These are phyloP conservation scores for Pandemis corylana DNA, from an alignment of 2,888 invertebrate species.

Conservation along the genomic window DNA sequence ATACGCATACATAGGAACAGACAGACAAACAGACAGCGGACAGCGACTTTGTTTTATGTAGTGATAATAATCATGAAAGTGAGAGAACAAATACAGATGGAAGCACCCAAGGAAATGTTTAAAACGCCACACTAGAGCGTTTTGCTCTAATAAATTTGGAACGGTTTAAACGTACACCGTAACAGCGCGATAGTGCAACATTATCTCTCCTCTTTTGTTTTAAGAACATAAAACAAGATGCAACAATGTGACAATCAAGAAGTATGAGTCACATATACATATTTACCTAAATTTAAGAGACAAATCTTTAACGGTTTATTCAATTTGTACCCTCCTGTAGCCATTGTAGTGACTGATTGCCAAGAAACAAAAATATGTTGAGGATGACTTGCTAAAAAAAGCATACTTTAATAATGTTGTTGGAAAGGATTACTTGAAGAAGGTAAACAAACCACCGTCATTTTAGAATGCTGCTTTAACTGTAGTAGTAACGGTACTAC, in stretches of 20 bases:
- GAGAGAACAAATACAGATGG: background rate
- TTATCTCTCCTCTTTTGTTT: constrained; percentile 25
- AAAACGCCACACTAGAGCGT: background rate
- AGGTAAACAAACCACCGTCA: background rate
- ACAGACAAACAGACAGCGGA: too few species aligned
- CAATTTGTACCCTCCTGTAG: background rate
- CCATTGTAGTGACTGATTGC: background rate
- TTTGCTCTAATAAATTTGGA: constrained; percentile 45
- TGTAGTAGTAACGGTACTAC: background rate
- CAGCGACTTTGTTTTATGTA: too few species aligned
- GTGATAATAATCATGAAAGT: background rate
- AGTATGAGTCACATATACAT: background rate
- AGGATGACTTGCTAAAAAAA: background rate
- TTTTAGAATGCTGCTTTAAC: constrained; percentile 7
- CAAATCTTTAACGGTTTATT: background rate
- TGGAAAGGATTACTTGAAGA: background rate
- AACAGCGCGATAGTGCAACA: constrained; percentile 21
- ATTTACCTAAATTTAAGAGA: background rate
- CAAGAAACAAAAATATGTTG: background rate
- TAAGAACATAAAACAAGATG: background rate
- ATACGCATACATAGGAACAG: too few species aligned
- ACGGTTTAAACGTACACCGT: constrained; percentile 34
- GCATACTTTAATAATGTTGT: background rate
- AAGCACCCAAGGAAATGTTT: background rate
- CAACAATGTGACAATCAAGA: background rate